Base-by-base conservation (phyloP, 2,113 vertebrate genomes). In the Amphiprion percula region DNA sequence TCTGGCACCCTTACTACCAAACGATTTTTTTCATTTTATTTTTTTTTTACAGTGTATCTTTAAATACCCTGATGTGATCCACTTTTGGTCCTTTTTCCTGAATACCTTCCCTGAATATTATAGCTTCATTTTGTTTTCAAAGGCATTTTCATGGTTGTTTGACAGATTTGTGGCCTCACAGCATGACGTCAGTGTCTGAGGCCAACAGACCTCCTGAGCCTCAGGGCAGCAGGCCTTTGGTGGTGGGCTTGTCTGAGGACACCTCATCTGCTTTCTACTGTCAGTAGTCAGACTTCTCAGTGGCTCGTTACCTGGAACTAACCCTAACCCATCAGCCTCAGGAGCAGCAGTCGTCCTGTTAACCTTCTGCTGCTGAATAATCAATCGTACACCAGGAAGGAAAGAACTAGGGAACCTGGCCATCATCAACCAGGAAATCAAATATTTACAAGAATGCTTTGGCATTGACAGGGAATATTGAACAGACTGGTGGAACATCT, bases 351-450 rank as follows among this genome's bases (percentile, higher is more conserved):
- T 73, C 74, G 75, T 61, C 49, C 21, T 1, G 59, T 37, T 80
- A 70, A 68, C 8, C 52, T 76, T 85, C 80, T 68, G 65, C 21
- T 55, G 67, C 49, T 68, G 77, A 61, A 65, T 82, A 86, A 85
- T 83, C 66, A 67, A 54, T 33, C 74, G 44, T 44, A n/a, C 39
- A 66, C 24, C 52, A 71, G 68, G 49, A 85, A 63, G 33, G 56
- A 62, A 71, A 77, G 74, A 84, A 89, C 72, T 79, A 61, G 75
- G 81, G 17, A 65, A 58, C 46, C 62, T 80, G 74, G 70, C 86
- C 68, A 58, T 82, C 78, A 82, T 52, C 77, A 64, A 26, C 24
- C 74, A 79, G 79, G 83, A 92, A 92, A 92, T 91, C 56, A 88
- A 86, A 82, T 70, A 79, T 84, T 79, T 75, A 47, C 67, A 68